Conservation (phyloP, 2,113 vertebrate species). For the Riparia riparia region DNA sequence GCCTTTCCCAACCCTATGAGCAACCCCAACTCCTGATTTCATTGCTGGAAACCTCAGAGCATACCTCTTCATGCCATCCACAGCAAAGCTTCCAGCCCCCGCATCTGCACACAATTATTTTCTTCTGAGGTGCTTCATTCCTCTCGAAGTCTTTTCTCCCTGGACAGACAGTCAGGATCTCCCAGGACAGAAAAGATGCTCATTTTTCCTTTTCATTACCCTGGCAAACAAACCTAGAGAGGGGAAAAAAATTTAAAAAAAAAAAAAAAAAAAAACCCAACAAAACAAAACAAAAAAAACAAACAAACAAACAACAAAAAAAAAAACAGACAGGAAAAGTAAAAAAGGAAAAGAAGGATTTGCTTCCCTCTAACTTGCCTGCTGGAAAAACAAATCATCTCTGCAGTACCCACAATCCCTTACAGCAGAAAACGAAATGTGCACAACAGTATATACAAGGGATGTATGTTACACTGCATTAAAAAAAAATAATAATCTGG, state of each 20-base stretch:
- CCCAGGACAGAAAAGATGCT: neutral
- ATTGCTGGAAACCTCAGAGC: neutral
- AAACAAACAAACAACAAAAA: no score
- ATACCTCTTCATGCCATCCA: neutral
- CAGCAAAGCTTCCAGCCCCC: neutral
- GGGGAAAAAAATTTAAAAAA: no score
- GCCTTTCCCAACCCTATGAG: neutral
- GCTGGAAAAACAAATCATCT: neutral
- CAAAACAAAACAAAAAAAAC: no score
- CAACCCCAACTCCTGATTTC: neutral
- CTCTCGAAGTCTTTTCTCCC: neutral
- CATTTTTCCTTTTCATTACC: neutral
- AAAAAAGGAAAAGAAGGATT: neutral
- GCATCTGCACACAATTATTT: neutral
- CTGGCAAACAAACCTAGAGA: neutral
- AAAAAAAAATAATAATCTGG: neutral
- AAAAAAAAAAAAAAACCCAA: no score
- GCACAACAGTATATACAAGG: neutral
- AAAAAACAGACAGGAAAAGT: no score
- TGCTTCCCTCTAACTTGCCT: neutral
- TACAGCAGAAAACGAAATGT: neutral
- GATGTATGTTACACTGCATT: neutral
- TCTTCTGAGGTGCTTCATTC: neutral
- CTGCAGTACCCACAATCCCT: neutral
- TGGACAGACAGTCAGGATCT: accelerated